Conservation (phyloP, 2,113 vertebrate genomes). For the Mystacornis crossleyi region DNA sequence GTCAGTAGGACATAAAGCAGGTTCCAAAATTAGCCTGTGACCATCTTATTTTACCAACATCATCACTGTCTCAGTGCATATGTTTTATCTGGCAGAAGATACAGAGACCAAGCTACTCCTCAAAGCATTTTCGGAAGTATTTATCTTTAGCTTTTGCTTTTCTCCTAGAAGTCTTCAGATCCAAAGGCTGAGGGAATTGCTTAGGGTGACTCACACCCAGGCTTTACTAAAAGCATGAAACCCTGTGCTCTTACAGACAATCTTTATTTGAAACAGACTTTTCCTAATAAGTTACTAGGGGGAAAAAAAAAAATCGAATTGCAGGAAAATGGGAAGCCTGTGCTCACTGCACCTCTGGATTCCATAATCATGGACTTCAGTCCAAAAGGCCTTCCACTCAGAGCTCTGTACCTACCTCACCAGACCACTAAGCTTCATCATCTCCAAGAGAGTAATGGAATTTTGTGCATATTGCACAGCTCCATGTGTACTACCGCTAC, state of each 20-base stretch:
- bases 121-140: not conserved
- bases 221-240: not conserved
- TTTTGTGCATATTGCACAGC: not conserved
- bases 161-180: not conserved
- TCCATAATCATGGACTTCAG: not conserved
- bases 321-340: not conserved
- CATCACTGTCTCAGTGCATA: not conserved
- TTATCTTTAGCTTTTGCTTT: not conserved
- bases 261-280: not conserved
- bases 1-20: not conserved
- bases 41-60: not conserved
- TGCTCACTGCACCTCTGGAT: not conserved
- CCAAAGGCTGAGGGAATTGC: not conserved
- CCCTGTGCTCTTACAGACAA: not conserved
- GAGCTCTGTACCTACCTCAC: not conserved
- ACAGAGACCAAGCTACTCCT: not conserved
- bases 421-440: not conserved
- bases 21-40: not conserved
- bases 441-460: not conserved
- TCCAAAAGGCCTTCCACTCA: not conserved
- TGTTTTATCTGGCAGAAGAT: not conserved
- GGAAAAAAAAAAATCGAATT: fast-evolving
- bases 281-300: not conserved
- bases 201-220: not conserved
- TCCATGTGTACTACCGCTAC: not conserved